These are phyloP conservation scores for Mythimna vitellina DNA, from an alignment of 2,888 invertebrate genomes.

Conservation along the genomic window DNA sequence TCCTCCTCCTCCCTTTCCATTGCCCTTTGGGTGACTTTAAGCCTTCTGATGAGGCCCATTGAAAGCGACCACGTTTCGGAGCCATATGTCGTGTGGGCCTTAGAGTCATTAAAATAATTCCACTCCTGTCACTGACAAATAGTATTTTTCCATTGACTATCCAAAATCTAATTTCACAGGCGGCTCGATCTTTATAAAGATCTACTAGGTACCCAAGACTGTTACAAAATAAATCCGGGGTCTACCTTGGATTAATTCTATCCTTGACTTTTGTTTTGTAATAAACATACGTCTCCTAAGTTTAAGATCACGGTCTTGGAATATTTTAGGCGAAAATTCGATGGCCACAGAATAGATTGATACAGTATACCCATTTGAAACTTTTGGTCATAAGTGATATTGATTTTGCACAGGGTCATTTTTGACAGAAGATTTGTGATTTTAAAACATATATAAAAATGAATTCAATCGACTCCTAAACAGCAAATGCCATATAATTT, in stretches of 20 bases:
- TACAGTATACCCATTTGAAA: conserved; percentile 1
- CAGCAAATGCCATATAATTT: no score
- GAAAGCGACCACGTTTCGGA: no score
- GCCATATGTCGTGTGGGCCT: no score
- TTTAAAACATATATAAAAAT: no score
- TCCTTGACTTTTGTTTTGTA: conserved; percentile 5
- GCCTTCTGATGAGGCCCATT: no score
- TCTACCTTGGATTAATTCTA: no score
- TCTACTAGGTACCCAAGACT: not conserved
- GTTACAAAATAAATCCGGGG: conserved; percentile 18
- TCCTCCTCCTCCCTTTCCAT: no score
- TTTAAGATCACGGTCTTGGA: conserved; percentile 13
- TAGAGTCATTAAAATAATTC: not conserved
- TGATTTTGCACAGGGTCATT: no score
- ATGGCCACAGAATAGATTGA: conserved; percentile 5
- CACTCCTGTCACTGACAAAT: not conserved
- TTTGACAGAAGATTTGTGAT: no score
- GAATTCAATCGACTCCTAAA: no score
- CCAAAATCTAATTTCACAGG: conserved; percentile 2
- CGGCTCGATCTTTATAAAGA: not conserved
- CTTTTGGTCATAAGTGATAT: no score
- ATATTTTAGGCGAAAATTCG: conserved; percentile 1
- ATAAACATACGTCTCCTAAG: conserved; percentile 24
- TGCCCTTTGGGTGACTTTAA: no score
- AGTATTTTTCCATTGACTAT: not conserved